Evolutionary conservation across 2,888 invertebrate species (phyloP), one percentile per base, ranked within the genome.

Genomic region (Pristionchus exspectatus): DNA sequence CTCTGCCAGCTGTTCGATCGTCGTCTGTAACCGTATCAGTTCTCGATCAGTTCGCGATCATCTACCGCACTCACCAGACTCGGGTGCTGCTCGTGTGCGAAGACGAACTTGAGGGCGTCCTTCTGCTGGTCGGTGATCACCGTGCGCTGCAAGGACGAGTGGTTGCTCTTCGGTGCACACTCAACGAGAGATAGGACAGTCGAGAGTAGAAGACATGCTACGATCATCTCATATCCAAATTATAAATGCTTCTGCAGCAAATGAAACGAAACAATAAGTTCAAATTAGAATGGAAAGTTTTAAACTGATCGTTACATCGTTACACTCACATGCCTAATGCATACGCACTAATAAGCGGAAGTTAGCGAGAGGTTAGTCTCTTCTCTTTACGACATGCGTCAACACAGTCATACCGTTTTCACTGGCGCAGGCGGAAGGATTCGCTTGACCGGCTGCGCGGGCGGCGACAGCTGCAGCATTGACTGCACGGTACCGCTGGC

Each of bases 71-170:
- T 98, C 44, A 97, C 97, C 95, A 98, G 97, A 95, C 98, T 98
- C 0, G 99, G 99, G 95, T 99, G 99, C 0, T 98, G 98, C 95
- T 99, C 99, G 87, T 98, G 96, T 0, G 97, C 97, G 95, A 99
- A 99, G 0, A 99, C 98, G 91, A 98, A 96, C 66, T 92, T 96
- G 59, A 99, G 96, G 0, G 98, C 98, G 95, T 99, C 98, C 95
- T 99, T 99, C 95, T 99, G 99, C 95, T 98, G 98, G 95, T 99
- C 98, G 50, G 98, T 98, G 96, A 99, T 99, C 56, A 99, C 96
- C 0, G 99, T 98, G 24, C 99, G 96, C 95, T 98, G 98, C 50
- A 94, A 90, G 59, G 44, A 38, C 63, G 24, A 24, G 63, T 24
- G 2, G 63, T 24, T 50, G 44, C 44, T 50, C 44, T 50, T 63